phyloP scores from a whole-genome alignment of 2,888 invertebrate species.

The Platycheirus albimanus region DNA sequence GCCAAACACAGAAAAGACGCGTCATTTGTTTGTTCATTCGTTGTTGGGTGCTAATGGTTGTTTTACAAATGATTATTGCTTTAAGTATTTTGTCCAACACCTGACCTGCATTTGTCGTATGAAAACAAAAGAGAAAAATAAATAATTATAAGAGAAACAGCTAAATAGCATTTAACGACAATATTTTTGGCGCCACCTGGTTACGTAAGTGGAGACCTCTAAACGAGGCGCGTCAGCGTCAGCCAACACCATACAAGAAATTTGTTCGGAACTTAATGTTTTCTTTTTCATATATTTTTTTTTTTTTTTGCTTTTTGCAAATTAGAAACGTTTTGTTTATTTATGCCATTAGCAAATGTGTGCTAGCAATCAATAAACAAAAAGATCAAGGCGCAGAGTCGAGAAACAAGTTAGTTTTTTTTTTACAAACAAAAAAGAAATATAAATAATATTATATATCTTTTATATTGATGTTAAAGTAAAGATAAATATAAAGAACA shows the following conservation, averaged over 20 bases:
- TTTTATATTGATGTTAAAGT: neutral
- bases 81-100: slow-evolving; percentile 46
- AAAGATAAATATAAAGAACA: slow-evolving; percentile 1
- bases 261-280: slow-evolving; percentile 19
- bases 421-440: slow-evolving; percentile 1
- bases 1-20: slow-evolving; percentile 2
- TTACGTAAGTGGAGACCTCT: slow-evolving; percentile 69
- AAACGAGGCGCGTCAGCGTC: slow-evolving; percentile 55
- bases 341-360: slow-evolving; percentile 66
- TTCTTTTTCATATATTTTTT: no score
- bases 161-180: slow-evolving; percentile 63
- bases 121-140: slow-evolving; percentile 24
- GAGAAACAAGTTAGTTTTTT: slow-evolving; percentile 3
- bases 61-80: slow-evolving; percentile 40
- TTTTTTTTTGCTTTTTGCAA: slow-evolving; percentile 18
- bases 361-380: slow-evolving; percentile 50
- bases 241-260: slow-evolving; percentile 54
- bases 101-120: slow-evolving; percentile 53
- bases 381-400: slow-evolving; percentile 13
- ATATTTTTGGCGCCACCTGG: slow-evolving; percentile 73
- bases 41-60: slow-evolving; percentile 21
- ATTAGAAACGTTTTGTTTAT: slow-evolving; percentile 63
- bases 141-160: slow-evolving; percentile 25
- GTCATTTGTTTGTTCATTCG: slow-evolving; percentile 27
- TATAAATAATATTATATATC: no score